Base-by-base conservation (phyloP, 2,888 invertebrate species). In the Liodrosophila aerea region DNA sequence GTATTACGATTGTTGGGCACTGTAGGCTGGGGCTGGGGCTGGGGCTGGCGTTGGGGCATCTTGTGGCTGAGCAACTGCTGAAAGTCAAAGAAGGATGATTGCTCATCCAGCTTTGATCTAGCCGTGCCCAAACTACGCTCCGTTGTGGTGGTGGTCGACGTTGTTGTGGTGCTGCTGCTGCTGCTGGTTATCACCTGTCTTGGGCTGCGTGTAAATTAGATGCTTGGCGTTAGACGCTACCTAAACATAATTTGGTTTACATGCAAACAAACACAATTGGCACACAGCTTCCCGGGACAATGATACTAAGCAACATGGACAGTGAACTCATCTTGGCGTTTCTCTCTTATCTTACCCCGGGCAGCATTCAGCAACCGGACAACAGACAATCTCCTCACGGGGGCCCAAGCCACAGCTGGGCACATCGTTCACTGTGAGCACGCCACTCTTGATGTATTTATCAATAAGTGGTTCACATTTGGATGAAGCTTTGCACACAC, bases 321-420 rank as follows among this genome's bases (percentile, higher is more conserved):
- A 4, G 4, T 11, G n/a, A n/a, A n/a, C 36, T 5, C 27, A 11
- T 5, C 2, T 8, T 44, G 11, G 8, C 11, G 22, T 5, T 1
- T 8, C n/a, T n/a, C n/a, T n/a, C n/a, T n/a, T 8, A 9, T 0
- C 37, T 62, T 58, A 70, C 65, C 49, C 33, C 2, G 33, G 40
- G 29, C 85, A 81, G 43, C 82, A 78, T 8, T 65, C 63, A 1
- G 4, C 61, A 1, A 33, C 4, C 11, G 88, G 87, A 61, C 88
- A 88, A 56, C 88, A 88, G 5, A 88, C 70, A 4, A 88, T 72
- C 63, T 87, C 87, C 18, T 80, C 77, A 7, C 13, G 41, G 1
- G 56, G 8, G 1, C 56, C 47, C 13, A 87, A 76, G 0, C 85
- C 81, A 57, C 89, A 89, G n/a, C 47, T 62, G 7, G 76, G 71